Conservation (phyloP, 2,888 invertebrate genomes). For the Kuschelorhynchus macadamiae region DNA sequence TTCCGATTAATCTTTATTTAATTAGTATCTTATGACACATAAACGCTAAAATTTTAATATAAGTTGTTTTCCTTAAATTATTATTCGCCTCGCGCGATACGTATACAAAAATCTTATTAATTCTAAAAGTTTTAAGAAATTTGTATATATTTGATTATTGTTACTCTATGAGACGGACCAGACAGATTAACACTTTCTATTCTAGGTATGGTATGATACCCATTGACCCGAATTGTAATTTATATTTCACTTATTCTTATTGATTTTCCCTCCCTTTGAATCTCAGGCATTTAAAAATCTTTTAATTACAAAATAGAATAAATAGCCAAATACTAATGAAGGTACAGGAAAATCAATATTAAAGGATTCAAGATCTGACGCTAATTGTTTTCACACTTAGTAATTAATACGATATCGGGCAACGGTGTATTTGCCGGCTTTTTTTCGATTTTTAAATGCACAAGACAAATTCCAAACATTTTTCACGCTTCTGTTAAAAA, state of each 20-base stretch:
- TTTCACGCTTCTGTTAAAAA: constrained; percentile 35
- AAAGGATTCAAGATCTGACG: too few species aligned
- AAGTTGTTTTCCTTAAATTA: constrained; percentile 62
- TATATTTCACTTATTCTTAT: not conserved
- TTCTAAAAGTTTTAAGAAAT: constrained; percentile 64
- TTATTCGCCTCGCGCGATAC: constrained; percentile 62
- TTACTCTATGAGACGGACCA: constrained; percentile 58
- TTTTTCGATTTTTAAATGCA: constrained; percentile 32
- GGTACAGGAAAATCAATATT: not conserved
- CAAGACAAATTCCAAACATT: constrained; percentile 17
- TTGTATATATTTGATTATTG: constrained; percentile 65
- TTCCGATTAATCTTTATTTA: constrained; percentile 64
- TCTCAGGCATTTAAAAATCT: constrained; percentile 2
- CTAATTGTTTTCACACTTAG: too few species aligned
- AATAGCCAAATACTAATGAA: not conserved
- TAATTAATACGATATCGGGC: too few species aligned
- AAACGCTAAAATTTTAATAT: constrained; percentile 62
- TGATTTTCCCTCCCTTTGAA: not conserved
- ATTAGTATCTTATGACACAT: constrained; percentile 53
- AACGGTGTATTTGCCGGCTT: constrained; percentile 15
- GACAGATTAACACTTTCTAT: constrained; percentile 55
- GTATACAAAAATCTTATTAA: constrained; percentile 64
- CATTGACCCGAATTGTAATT: not conserved
- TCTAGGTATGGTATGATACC: constrained; percentile 34
- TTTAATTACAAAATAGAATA: not conserved